Base-by-base conservation (phyloP, 1,140 invertebrate species). In the Philaenus spumarius region DNA sequence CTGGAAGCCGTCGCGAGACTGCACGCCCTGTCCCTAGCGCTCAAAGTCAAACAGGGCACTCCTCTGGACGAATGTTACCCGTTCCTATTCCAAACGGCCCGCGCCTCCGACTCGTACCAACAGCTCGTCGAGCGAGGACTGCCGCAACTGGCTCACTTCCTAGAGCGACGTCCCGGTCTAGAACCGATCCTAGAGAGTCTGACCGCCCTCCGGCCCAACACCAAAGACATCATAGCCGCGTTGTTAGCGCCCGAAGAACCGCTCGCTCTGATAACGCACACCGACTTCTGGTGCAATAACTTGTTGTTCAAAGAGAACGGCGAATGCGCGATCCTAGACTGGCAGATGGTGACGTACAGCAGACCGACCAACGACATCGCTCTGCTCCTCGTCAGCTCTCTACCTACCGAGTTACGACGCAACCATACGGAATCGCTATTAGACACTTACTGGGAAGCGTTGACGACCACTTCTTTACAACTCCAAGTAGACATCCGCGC, bases 201-300 rank as follows among this genome's bases (percentile, higher is more conserved):
- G 1, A 68, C 79, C 17, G 69, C 75, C 0, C 68, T 84, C 6
- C 68, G 80, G 56, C 78, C 80, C 0, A 73, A 74, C 20, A 83
- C 82, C 1, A 82, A 82, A 62, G 75, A 80, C 30, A 74, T 84
- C 20, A 83, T 85, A 17, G 81, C 82, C 1, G 78, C 78, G 2
- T 71, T 89, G 1, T 71, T 88, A 9, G 77, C 81, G 1, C 82
- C 82, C 0, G 73, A 79, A 48, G 83, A 83, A 64, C 84, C 85
- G 0, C 73, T 89, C 39, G 80, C 84, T 1, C 74, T 88, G 11
- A 79, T 86, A 50, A 88, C 86, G 0, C 87, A 89, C 68, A 89
- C 86, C 0, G 88, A 90, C 66, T 90, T 89, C 68, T 90, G 87
- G 87, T 86, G 85, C 68, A 88, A 88, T 61, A 90, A 90, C 72